Base-by-base conservation (phyloP, 2,888 invertebrate genomes). In the Eupithecia abbreviata region DNA sequence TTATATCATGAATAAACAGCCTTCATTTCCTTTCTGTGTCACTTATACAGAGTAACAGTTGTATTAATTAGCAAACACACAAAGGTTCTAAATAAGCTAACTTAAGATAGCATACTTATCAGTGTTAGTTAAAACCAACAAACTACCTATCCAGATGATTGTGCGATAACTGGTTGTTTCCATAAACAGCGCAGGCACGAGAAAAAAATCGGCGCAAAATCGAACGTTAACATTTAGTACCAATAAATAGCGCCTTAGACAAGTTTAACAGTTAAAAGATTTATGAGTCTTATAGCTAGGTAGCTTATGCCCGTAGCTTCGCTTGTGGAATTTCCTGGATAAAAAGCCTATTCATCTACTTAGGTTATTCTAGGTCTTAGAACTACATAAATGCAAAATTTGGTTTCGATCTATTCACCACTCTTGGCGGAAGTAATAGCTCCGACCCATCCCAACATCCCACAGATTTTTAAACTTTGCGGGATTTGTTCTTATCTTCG, bases 141-240 rank as follows among this genome's bases (percentile, higher is more conserved):
- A 83, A 82, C 80, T 83, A 86, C 83, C 81, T 83, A 84, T 80
- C 80, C 74, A 73, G 75, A 75, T 81, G 77, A 78, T 77, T 82
- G 78, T 83, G 77, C 84, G 87, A 86, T 87, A 84, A 84, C 73
- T 73, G 77, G 78, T 47, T 80, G 84, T 88, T 82, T 87, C 88
- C 88, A 88, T 81, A 85, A 73, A 72, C 76, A 12, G 43, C 45
- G 4, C 42, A 13, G 18, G 1, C 3, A 74, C 62, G 74, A 41
- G 68, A 77, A 71, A 76, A 42, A n/a, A 62, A 65, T n/a, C 30
- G 30, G 51, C 47, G 4, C 4, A 51, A 73, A 73, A 69, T n/a
- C 73, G 47, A 30, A 45, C 43, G 68, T 15, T 42, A 66, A 30
- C 30, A 30, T 30, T 42, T 45, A 6, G 3, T 68, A 10, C 45